Evolutionary conservation across 1,140 invertebrate species (phyloP), one percentile per base, ranked within the genome.

Genomic region (Lordiphosa clarofinis): DNA sequence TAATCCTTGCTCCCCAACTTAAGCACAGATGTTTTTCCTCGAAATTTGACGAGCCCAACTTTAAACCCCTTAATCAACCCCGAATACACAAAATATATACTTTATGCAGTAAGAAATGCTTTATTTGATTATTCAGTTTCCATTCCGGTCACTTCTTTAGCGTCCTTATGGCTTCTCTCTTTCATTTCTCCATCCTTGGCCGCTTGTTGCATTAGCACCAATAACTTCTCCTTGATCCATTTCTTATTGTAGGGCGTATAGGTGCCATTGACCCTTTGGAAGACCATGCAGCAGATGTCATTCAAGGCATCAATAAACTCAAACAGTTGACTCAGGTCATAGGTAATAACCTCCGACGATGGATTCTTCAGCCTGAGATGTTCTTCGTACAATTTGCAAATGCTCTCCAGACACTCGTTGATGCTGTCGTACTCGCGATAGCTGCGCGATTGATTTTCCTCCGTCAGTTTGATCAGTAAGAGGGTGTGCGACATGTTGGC

Each of bases 181-280:
- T 28, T 11, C 40, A 24, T 21, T n/a, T 43, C 21, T 6, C 12
- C 42, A 11, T 28, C 6, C 24, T 28, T 28, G 24, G 24, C 24
- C 2, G 0, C 43, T 13, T 13, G 31, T 12, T 31, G 43, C 43
- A 46, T 31, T 33, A 46, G 21, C 12, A 31, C 11, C 21, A 46
- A 4, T 3, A 46, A 12, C 11, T 31, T 46, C 11, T 46, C 43
- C 8, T 50, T 50, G 35, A 50, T 50, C 47, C 48, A 50, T 1
- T 50, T 9, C 9, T 9, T 37, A 3, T 12, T 24, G 8, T 12
- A 24, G n/a, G 47, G 15, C 13, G n/a, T 13, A 21, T 49, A 49
- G 6, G 13, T 37, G 5, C 24, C 35, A 8, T 12, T 37, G 0
- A 1, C 35, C n/a, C 10, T 21, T 19, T 38, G 35, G 5, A 21